These are phyloP conservation scores for Tetragnatha versicolor DNA, from an alignment of 1,140 invertebrate genomes.

Conservation along the genomic window DNA sequence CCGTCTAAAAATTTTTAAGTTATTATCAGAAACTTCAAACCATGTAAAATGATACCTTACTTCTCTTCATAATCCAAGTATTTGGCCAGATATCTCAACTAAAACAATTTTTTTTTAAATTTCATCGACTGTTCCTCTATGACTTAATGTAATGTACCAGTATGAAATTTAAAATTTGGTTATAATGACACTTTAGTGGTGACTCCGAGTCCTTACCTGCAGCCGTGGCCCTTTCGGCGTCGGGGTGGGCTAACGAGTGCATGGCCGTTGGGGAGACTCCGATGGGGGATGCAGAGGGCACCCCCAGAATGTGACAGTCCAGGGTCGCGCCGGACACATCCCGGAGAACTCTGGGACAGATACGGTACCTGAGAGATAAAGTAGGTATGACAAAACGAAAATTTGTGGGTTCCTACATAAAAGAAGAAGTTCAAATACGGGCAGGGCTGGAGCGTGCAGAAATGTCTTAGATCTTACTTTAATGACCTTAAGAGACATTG, in stretches of 20 bases:
- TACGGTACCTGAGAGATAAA: conserved; percentile 70
- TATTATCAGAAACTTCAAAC: too few relatives aligned
- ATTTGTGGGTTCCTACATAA: neutral
- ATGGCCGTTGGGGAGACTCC: conserved; percentile 91
- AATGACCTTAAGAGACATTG: too few relatives aligned
- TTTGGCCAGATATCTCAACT: conserved; percentile 83
- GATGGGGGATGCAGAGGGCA: conserved; percentile 76
- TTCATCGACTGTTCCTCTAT: conserved; percentile 66
- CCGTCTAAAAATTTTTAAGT: too few relatives aligned
- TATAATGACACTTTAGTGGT: neutral
- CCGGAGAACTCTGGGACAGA: conserved; percentile 80
- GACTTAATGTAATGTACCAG: neutral
- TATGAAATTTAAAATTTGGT: neutral
- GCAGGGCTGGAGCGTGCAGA: neutral
- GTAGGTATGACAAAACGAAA: neutral
- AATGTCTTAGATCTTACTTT: too few relatives aligned
- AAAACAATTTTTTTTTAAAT: conserved; percentile 77
- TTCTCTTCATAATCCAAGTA: conserved; percentile 86
- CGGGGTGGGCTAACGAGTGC: conserved; percentile 89
- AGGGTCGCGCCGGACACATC: conserved; percentile 76
- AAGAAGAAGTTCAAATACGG: neutral
- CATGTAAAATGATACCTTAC: too few relatives aligned
- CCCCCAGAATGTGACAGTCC: conserved; percentile 72
- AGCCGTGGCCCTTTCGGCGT: conserved; percentile 86
- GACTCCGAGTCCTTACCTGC: conserved; percentile 72